These are phyloP conservation scores for Pluvialis apricaria DNA, from an alignment of 2,113 vertebrate species.

Conservation along the genomic window DNA sequence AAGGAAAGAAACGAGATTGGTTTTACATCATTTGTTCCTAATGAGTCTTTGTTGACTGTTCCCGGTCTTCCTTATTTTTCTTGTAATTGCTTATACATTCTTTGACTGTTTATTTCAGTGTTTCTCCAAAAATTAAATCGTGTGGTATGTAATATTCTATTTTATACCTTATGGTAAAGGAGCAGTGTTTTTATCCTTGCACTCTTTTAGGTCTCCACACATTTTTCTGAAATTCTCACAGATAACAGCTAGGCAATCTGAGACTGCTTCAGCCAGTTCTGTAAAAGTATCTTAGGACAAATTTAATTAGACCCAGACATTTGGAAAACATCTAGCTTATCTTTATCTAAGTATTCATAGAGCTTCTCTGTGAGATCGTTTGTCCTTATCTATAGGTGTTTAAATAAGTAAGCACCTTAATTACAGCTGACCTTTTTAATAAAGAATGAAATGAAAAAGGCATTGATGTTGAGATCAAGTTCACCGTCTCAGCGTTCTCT, in stretches of 20 bases:
- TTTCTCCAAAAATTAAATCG: neutral
- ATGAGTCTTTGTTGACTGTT: neutral
- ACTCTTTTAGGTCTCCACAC: neutral
- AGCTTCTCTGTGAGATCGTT: neutral
- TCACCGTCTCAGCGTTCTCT: neutral
- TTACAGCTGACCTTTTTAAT: slow-evolving; percentile 57
- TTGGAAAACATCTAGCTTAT: slow-evolving; percentile 28
- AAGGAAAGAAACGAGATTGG: neutral
- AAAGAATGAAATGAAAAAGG: slow-evolving; percentile 39
- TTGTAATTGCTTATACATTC: neutral
- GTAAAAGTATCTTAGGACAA: neutral
- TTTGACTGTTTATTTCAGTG: neutral
- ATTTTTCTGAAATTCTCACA: neutral
- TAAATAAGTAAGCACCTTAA: slow-evolving; percentile 55
- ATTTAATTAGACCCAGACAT: neutral
- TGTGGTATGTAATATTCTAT: neutral
- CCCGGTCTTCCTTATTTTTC: neutral
- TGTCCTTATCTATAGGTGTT: slow-evolving; percentile 37
- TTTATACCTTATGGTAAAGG: neutral
- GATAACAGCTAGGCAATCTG: neutral
- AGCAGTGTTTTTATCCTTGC: neutral
- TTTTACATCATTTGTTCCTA: neutral
- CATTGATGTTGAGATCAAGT: neutral
- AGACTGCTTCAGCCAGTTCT: neutral
- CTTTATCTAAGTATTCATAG: neutral